Evolutionary conservation across 2,888 invertebrate genomes (phyloP), one percentile per base, ranked within the genome.

Genomic region (Euproctis similis): DNA sequence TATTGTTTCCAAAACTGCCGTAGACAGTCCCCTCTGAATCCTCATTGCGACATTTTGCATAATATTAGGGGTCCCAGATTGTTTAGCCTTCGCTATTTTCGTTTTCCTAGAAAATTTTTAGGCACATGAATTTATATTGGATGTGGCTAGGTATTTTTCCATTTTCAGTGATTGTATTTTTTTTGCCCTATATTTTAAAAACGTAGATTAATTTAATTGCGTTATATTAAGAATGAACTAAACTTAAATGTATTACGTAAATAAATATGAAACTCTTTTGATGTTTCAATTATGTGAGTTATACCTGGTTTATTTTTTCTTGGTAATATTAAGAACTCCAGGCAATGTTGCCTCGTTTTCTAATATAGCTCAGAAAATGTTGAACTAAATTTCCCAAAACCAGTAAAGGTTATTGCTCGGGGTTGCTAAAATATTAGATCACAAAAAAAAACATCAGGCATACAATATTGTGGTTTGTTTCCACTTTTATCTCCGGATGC

Each of bases 391-490:
- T n/a, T n/a, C n/a, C n/a, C n/a, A n/a, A n/a, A n/a, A n/a, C n/a
- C n/a, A n/a, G n/a, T n/a, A n/a, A n/a, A n/a, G n/a, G n/a, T n/a
- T n/a, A n/a, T n/a, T n/a, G n/a, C n/a, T n/a, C n/a, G 14, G 14
- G 45, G 48, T 52, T 42, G 53, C 57, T 51, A 59, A 58, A 60
- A 63, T 65, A 69, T 65, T 60, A 52, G 55, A 59, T 53, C 51
- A 52, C 59, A 48, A 55, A 56, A 62, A 61, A 60, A 59, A 57
- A 42, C 59, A 63, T 61, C 59, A 63, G 60, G 59, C 62, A 59
- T 50, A 60, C 59, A 36, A 59, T 64, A 67, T 61, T 58, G 63
- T 46, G 57, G 58, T 59, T 57, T 64, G 57, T 68, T 66, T 59
- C 46, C 39, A 48, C 48, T 59, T 65, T 64, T 63, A 63, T 61